Conservation (phyloP, 2,888 invertebrate genomes). For the Hypomecis punctinalis region DNA sequence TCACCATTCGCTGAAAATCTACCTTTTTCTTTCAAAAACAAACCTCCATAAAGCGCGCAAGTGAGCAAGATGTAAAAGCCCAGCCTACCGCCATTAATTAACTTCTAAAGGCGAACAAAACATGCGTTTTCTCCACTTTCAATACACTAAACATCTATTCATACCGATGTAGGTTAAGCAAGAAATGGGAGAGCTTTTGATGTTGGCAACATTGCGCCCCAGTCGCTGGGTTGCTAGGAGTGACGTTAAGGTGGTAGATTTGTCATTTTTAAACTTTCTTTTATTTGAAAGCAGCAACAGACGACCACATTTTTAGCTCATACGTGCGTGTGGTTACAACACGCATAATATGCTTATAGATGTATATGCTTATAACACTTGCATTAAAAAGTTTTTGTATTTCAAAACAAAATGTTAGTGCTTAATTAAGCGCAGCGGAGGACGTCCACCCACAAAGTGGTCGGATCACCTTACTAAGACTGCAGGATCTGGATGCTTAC, state of each 20-base stretch:
- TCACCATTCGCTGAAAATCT: no score
- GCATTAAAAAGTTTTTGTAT: no score
- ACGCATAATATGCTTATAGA: no score
- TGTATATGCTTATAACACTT: no score
- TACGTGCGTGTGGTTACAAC: no score
- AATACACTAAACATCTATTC: slow-evolving; percentile 25
- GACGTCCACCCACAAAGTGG: no score
- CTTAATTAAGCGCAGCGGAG: no score
- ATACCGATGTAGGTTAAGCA: slow-evolving; percentile 25
- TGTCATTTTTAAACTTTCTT: not conserved
- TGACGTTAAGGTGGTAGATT: not conserved
- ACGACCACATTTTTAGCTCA: not conserved
- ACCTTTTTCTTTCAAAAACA: no score
- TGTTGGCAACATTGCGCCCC: slow-evolving; percentile 10
- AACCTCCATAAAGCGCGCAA: not conserved
- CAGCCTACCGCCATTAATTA: slow-evolving; percentile 16
- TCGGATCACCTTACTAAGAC: no score
- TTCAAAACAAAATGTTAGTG: no score
- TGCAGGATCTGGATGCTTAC: no score
- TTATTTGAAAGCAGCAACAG: not conserved
- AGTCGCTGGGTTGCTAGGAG: not conserved
- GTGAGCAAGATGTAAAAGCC: not conserved
- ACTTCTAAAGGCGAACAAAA: slow-evolving; percentile 10
- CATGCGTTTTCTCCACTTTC: slow-evolving; percentile 18
- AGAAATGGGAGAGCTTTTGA: slow-evolving; percentile 47